phyloP scores from a whole-genome alignment of 2,888 invertebrate genomes.

The Caenorhabditis angaria region DNA sequence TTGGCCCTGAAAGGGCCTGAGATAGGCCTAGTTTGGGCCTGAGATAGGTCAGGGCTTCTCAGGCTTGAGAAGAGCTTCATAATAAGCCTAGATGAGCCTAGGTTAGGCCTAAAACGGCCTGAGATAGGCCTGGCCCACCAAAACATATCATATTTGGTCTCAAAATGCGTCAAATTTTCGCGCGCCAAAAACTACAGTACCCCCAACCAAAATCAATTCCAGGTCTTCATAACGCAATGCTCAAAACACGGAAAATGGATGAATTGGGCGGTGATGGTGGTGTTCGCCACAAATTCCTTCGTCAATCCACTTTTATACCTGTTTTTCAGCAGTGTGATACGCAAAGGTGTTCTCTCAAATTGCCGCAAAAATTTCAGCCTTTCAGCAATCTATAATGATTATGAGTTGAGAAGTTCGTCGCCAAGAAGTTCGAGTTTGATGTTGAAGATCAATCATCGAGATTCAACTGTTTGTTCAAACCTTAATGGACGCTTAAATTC shows the following conservation, averaged over 20 bases:
- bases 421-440: constrained; percentile 25
- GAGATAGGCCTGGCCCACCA: too few relatives aligned
- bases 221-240: constrained; percentile 58
- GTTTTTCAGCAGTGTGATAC: constrained; percentile 61
- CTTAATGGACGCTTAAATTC: constrained; percentile 34
- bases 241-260: constrained; percentile 64
- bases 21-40: too few relatives aligned
- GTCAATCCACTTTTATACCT: constrained; percentile 61
- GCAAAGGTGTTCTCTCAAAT: constrained; percentile 54
- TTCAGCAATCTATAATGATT: constrained; percentile 60
- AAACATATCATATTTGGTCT: too few relatives aligned
- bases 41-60: too few relatives aligned
- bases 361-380: constrained; percentile 54
- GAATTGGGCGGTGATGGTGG: constrained; percentile 65
- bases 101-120: too few relatives aligned
- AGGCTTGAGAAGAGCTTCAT: too few relatives aligned
- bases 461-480: constrained; percentile 38
- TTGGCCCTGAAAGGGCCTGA: too few relatives aligned
- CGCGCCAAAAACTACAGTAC: too few relatives aligned
- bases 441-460: constrained; percentile 33
- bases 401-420: constrained; percentile 55
- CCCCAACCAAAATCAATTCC: too few relatives aligned
- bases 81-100: too few relatives aligned
- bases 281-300: constrained; percentile 62
- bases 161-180: too few relatives aligned